Base-by-base conservation (phyloP, 1,140 invertebrate genomes). In the Araneus ventricosus region DNA sequence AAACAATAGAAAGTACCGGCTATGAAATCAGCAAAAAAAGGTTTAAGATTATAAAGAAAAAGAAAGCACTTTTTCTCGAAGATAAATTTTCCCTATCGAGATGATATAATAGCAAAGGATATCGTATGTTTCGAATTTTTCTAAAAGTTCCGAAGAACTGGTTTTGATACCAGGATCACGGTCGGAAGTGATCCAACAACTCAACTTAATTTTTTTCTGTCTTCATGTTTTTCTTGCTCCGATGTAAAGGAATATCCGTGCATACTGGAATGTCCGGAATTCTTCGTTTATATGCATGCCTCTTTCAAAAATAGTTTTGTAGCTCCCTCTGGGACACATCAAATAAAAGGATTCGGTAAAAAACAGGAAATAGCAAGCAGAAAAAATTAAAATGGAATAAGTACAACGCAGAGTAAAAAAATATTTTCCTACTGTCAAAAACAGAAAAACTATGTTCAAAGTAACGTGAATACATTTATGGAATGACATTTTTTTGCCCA, bases 271-370 rank as follows among this genome's bases (percentile, higher is more conserved):
- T 75, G 63, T 75, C 37, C 59, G 22, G 59, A 67, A 57, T 80
- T 90, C 52, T 90, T 90, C 80, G 88, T 90, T 90, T 90, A 90
- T 80, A 41, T 20, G 30, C 45, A 80, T 37, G 70, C 41, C 17
- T 57, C 20, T 90, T 90, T 80, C 80, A 80, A 88, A 88, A 89
- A 52, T 45, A 80, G 41, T 90, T 80, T 30, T 4, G n/a, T 39
- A 59, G n/a, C 14, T 59, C 22, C 57, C 57, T n/a, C 70, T 80
- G 67, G 27, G 20, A 57, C 24, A 7, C 22, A 90, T 80, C 41
- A 37, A 30, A 90, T 59, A 80, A 88, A 57, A 57, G 30, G 52
- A 86, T 85, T 52, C 8, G 57, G 34, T 37, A 57, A 86, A 86
- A 61, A 52, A 45, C 17, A 45, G 4, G 37, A 39, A 20, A 22